Percentiles rank a stretch among this genome's conserved stretches.
Conservation (phyloP, 53 echinoderm and acorn worm genomes). For the Astropecten irregularis region DNA sequence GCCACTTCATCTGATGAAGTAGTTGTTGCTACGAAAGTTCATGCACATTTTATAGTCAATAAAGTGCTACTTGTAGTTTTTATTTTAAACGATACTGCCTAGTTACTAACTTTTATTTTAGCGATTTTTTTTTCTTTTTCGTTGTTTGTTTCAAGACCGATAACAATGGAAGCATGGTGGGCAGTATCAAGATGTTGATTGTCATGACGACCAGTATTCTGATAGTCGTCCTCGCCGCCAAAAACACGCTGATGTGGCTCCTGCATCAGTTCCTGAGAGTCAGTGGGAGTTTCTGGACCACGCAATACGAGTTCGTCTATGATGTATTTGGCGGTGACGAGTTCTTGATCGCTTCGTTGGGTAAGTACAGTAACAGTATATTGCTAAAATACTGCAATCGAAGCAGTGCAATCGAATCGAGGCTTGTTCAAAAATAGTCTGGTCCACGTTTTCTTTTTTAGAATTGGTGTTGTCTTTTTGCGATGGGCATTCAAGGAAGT, state of each 20-base stretch:
- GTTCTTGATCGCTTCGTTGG: conserved; percentile 12
- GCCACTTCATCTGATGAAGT: no score
- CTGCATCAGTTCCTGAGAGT: conserved; percentile 76
- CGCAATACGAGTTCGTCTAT: conserved; percentile 66
- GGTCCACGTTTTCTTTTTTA: neutral
- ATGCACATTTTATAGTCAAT: no score
- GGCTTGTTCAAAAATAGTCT: no score
- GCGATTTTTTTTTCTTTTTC: neutral
- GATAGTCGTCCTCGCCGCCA: conserved; percentile 53
- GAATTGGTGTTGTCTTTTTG: no score
- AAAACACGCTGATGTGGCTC: conserved; percentile 86
- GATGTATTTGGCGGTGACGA: conserved; percentile 77
- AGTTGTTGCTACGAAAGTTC: no score
- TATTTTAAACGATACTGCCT: no score
- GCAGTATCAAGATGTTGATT: conserved; percentile 23
- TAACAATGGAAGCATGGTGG: conserved; percentile 11
- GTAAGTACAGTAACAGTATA: neutral
- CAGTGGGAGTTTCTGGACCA: conserved; percentile 82
- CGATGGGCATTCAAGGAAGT: no score
- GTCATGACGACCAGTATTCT: conserved; percentile 31
- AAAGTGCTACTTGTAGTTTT: no score
- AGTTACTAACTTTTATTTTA: no score
- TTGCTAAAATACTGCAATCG: no score
- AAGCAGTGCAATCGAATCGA: no score
- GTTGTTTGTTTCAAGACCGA: neutral